These are phyloP conservation scores for Gambelia wislizenii DNA, from an alignment of 2,797 vertebrate species.

Conservation along the genomic window DNA sequence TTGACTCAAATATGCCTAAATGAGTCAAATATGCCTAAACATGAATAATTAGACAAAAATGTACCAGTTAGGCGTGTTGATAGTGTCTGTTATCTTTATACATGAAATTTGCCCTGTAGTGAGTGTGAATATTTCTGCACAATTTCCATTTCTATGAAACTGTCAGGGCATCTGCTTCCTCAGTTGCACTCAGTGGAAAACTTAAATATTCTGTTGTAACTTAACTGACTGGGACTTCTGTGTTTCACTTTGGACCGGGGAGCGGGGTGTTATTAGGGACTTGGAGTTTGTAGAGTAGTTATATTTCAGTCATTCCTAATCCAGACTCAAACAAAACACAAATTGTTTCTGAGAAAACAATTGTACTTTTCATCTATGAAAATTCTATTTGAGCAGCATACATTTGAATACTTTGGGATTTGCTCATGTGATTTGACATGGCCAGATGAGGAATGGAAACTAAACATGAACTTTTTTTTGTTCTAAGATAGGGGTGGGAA, in stretches of 20 bases:
- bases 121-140: conserved; percentile 29
- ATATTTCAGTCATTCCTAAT: neutral
- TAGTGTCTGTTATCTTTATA: no score
- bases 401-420: conserved; percentile 43
- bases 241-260: conserved; percentile 4
- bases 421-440: conserved; percentile 31
- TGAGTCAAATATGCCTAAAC: no score
- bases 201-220: conserved; percentile 25
- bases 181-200: conserved; percentile 38
- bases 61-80: no score
- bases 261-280: neutral
- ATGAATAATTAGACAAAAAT: no score
- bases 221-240: neutral
- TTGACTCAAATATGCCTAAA: no score
- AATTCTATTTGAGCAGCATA: conserved; percentile 17
- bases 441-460: neutral
- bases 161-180: conserved; percentile 22
- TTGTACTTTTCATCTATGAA: conserved; percentile 34
- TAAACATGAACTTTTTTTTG: conserved; percentile 26
- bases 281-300: neutral
- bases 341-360: conserved; percentile 50
- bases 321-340: neutral
- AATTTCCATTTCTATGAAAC: conserved; percentile 43
- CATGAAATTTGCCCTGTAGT: conserved; percentile 3
- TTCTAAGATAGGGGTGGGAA: no score